phyloP scores from a whole-genome alignment of 2,113 vertebrate genomes.

The Garra rufa region DNA sequence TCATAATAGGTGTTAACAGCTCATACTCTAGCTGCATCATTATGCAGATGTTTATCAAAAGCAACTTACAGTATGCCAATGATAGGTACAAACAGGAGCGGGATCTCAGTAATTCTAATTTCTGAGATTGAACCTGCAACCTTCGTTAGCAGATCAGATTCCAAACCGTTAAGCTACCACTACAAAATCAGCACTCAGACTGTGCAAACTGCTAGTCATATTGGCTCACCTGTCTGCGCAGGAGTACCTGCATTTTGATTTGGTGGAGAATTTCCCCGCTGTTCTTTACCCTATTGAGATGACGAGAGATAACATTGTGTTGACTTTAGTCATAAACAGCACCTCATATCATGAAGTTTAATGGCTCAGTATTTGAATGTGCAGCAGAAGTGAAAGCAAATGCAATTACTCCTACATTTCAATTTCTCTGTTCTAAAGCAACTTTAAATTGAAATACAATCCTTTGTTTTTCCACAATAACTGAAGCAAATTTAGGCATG shows the following conservation, averaged over 20 bases:
- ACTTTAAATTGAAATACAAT: not conserved
- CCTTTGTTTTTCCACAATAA: not conserved
- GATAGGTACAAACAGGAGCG: not conserved
- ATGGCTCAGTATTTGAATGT: not conserved
- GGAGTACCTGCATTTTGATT: slow-evolving; percentile 88
- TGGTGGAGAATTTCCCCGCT: slow-evolving; percentile 86
- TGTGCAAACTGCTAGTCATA: not conserved
- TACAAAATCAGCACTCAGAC: not conserved
- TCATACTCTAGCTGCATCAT: not conserved
- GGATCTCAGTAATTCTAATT: slow-evolving; percentile 13
- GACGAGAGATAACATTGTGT: not conserved
- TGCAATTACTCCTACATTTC: not conserved
- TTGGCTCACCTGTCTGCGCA: slow-evolving; percentile 83
- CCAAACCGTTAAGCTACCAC: not conserved
- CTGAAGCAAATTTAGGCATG: not conserved
- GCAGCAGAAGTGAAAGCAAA: not conserved
- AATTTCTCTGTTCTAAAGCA: not conserved
- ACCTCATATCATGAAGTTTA: not conserved
- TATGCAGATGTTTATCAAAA: not conserved
- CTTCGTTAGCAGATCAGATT: not conserved
- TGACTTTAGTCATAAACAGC: not conserved
- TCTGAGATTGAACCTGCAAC: slow-evolving; percentile 20
- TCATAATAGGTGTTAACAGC: not conserved
- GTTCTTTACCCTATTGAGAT: slow-evolving; percentile 84
- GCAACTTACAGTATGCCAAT: slow-evolving; percentile 16